These are phyloP conservation scores for Agriopis aurantiaria DNA, from an alignment of 2,888 invertebrate genomes.

Conservation along the genomic window DNA sequence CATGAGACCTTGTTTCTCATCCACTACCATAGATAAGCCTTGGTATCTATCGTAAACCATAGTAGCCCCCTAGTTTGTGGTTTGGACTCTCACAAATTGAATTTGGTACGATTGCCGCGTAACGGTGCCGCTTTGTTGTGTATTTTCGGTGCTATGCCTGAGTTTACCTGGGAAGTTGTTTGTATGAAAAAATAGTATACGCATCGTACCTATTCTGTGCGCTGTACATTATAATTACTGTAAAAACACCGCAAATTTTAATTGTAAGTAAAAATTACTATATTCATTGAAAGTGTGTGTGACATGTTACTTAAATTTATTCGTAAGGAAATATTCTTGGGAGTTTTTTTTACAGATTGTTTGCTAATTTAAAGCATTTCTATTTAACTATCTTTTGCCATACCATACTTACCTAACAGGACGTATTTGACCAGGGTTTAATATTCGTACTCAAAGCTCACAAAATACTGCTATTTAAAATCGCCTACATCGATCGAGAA, in stretches of 20 bases:
- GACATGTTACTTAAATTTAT: background rate
- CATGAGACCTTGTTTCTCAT: too few species aligned
- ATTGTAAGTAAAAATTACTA: background rate
- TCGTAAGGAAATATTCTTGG: too few species aligned
- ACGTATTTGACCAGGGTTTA: too few species aligned
- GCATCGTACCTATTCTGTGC: slow-evolving; percentile 19
- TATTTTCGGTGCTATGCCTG: slow-evolving; percentile 40
- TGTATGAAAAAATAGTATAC: slow-evolving; percentile 44
- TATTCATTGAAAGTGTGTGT: too few species aligned
- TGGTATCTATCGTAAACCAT: background rate
- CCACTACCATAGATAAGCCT: too few species aligned
- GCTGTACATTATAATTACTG: slow-evolving; percentile 7
- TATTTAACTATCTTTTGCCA: too few species aligned
- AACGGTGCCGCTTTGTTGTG: slow-evolving; percentile 63
- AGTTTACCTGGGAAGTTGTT: slow-evolving; percentile 41
- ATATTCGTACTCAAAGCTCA: too few species aligned
- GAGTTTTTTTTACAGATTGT: too few species aligned
- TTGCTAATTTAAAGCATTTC: too few species aligned
- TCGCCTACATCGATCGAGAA: too few species aligned
- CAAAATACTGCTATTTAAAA: too few species aligned
- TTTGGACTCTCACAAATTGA: slow-evolving; percentile 68
- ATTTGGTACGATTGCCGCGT: slow-evolving; percentile 70
- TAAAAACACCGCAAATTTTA: slow-evolving; percentile 7
- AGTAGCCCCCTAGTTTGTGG: slow-evolving; percentile 33
- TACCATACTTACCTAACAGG: too few species aligned